Evolutionary conservation across 2,888 invertebrate genomes (phyloP).

Genomic region (Tuta absoluta): DNA sequence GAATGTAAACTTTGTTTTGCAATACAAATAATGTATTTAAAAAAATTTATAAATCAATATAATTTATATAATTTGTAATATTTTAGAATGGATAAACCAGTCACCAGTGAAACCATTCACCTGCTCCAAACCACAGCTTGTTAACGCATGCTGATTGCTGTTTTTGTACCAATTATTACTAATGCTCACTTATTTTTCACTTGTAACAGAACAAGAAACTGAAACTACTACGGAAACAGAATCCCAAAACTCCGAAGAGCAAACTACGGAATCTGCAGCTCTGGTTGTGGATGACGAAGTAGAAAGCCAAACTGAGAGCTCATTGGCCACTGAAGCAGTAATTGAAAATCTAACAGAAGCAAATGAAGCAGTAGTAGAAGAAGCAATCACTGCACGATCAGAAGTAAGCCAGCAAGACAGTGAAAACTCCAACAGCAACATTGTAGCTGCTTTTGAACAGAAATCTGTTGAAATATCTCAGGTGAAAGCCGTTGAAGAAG

Average conservation of each 20-base stretch:
- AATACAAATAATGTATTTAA: too few relatives aligned
- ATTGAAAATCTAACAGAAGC: constrained; percentile 30
- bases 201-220: constrained; percentile 34
- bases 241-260: constrained; percentile 36
- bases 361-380: constrained; percentile 8
- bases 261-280: constrained; percentile 36
- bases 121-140: too few relatives aligned
- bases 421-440: constrained; percentile 34
- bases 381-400: constrained; percentile 29
- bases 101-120: too few relatives aligned
- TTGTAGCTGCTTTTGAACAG: constrained; percentile 34
- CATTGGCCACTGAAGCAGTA: constrained; percentile 20
- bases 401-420: constrained; percentile 31
- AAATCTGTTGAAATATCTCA: constrained; percentile 34
- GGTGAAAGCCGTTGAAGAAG: constrained; percentile 41
- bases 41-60: too few relatives aligned
- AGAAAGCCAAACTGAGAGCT: constrained; percentile 27
- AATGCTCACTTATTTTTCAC: constrained; percentile 5
- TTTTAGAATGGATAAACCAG: too few relatives aligned
- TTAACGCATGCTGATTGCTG: too few relatives aligned
- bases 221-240: constrained; percentile 33
- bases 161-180: too few relatives aligned
- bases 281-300: constrained; percentile 32
- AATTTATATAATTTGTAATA: too few relatives aligned
- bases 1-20: too few relatives aligned